A percentile compares a stretch with the other conserved stretches of the same genome.
These are phyloP conservation scores for Rhinichthys klamathensis DNA, from an alignment of 2,113 vertebrate species.

Conservation along the genomic window DNA sequence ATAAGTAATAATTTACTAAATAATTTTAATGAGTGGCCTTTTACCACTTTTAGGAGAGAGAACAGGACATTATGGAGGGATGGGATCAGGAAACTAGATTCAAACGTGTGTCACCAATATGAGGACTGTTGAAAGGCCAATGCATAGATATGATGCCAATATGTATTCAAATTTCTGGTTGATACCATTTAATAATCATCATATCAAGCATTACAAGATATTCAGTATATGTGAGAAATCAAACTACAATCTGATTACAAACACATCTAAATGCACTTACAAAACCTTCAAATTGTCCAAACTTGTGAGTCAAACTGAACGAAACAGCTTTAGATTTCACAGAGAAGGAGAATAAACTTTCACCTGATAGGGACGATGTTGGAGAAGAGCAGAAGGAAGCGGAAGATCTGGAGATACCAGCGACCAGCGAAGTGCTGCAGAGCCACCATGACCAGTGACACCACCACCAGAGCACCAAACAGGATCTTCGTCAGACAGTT, in stretches of 20 bases:
- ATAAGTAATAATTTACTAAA: background rate
- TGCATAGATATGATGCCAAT: background rate
- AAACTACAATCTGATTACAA: background rate
- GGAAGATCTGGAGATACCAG: constrained; percentile 98
- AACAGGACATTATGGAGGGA: background rate
- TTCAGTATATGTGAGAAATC: background rate
- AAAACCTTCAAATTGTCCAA: background rate
- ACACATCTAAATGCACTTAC: background rate
- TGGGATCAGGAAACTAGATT: background rate
- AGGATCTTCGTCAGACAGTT: constrained; percentile 98
- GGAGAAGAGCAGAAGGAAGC: constrained; percentile 94
- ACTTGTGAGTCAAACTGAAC: background rate
- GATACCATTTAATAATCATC: too few species aligned
- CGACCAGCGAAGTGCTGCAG: constrained; percentile 95
- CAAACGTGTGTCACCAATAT: too few species aligned
- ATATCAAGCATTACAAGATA: background rate
- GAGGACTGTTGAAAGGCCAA: too few species aligned
- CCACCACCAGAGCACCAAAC: constrained; percentile 90
- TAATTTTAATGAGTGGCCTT: background rate
- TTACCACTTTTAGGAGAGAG: background rate
- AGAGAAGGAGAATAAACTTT: background rate
- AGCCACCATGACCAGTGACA: constrained; percentile 96
- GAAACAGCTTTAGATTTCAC: too few species aligned
- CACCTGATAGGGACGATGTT: constrained; percentile 98
- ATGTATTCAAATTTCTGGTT: background rate